A percentile compares a stretch with the other conserved stretches of the same genome.
Conservation (phyloP, 1,140 invertebrate species). For the Rhyacophila brunnea region DNA sequence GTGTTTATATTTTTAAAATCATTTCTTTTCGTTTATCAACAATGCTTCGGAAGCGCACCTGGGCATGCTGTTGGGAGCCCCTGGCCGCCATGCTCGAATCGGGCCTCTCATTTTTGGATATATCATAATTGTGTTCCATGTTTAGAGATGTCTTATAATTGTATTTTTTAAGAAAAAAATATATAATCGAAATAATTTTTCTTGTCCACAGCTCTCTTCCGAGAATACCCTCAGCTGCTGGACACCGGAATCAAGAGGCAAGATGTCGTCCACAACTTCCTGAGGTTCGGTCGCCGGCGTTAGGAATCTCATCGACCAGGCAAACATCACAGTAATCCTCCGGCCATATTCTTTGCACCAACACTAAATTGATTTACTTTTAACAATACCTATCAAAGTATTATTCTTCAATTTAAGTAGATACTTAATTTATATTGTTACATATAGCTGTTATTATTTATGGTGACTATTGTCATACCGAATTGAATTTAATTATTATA, state of each 20-base stretch:
- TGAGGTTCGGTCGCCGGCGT: slow-evolving; percentile 72
- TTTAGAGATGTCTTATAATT: no score
- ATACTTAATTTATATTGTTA: background rate
- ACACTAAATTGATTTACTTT: background rate
- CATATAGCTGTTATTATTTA: no score
- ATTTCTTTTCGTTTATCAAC: no score
- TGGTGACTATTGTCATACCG: no score
- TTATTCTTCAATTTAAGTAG: background rate
- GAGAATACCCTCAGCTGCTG: slow-evolving; percentile 52
- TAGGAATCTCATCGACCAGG: slow-evolving; percentile 37
- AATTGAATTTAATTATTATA: no score
- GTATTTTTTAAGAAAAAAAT: no score
- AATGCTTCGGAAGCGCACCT: no score
- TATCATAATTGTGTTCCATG: no score
- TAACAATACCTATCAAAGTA: background rate
- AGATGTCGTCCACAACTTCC: slow-evolving; percentile 78
- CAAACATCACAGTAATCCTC: slow-evolving; percentile 10
- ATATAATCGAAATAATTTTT: background rate
- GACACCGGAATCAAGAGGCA: slow-evolving; percentile 71
- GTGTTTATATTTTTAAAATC: no score
- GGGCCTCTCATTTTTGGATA: no score
- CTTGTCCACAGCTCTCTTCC: slow-evolving; percentile 43
- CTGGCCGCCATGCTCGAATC: no score
- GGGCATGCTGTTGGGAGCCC: no score
- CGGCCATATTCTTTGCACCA: slow-evolving; percentile 12